Base-by-base conservation (phyloP, 2,797 vertebrate genomes). In the Ciconia nigra region DNA sequence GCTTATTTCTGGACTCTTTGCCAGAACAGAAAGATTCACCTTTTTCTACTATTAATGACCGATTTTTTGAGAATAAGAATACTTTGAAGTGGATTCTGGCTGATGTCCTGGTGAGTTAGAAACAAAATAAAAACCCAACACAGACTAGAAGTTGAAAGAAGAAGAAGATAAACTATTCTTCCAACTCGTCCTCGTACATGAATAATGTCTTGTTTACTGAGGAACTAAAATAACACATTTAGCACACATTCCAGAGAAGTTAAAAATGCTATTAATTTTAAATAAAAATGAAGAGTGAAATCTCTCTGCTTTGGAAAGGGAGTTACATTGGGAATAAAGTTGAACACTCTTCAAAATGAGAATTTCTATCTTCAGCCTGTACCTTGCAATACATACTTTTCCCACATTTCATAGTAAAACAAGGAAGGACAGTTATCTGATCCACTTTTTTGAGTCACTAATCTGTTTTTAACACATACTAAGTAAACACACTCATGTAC, bases 171-270 rank as follows among this genome's bases (percentile, higher is more conserved):
- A 90, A 67, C 49, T 67, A 46, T 72, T 78, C 57, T 91, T 89
- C 22, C 71, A 87, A 21, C 17, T 80, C 65, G 51, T 58, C 47
- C 58, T 67, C 3, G 0, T 19, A 37, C 21, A 51, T 71, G 80
- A 94, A 76, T 87, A 87, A 90, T 65, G 62, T 54, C 78, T 81
- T 95, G 83, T 95, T 92, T 93, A 89, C 69, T 44, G 21, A 89
- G 44, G 31, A 90, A 80, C 72, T 67, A 72, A 78, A 96, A 47
- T 20, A 72, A 88, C 49, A 76, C 57, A 28, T 84, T 71, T 24
- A 80, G 72, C 63, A 77, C 29, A n/a, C 93, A 89, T 78, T 93
- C 78, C 84, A 91, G 62, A 58, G 52, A 71, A 79, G 87, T 80
- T 71, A 59, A 78, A 91, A 92, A 70, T 4, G 46, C 42, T 49